phyloP scores from a whole-genome alignment of 64 coral and sea anemone genomes.

The Dendrophyllia cribrosa region DNA sequence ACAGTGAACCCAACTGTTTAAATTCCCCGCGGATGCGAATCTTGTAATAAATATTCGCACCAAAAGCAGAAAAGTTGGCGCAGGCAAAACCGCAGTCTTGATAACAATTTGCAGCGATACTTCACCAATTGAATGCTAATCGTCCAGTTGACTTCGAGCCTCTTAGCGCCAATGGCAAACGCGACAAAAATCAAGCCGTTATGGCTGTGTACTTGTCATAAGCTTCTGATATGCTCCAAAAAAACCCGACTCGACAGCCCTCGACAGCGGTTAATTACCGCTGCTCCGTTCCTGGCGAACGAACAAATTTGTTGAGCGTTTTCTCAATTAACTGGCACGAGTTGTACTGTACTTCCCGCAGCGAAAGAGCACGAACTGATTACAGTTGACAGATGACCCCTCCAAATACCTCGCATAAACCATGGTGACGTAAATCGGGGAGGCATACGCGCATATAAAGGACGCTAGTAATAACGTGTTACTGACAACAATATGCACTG shows the following conservation, averaged over 20 bases:
- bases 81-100: neutral
- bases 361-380: neutral
- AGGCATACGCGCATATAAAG: neutral
- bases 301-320: neutral
- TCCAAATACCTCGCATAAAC: constrained; percentile 9
- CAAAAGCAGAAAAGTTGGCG: neutral
- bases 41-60: neutral
- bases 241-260: neutral
- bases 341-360: neutral
- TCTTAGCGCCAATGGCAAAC: neutral
- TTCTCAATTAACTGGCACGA: constrained; percentile 13
- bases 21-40: neutral
- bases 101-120: neutral
- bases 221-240: neutral
- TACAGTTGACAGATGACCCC: neutral
- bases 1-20: neutral
- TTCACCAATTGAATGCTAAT: neutral
- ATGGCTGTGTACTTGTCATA: neutral
- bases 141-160: neutral
- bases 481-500: neutral
- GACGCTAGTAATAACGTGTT: neutral
- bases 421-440: constrained; percentile 1
- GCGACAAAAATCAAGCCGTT: neutral
- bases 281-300: neutral
- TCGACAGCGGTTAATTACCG: neutral